Base-by-base conservation (phyloP, 2,797 vertebrate genomes). In the Orestias chungarensis region DNA sequence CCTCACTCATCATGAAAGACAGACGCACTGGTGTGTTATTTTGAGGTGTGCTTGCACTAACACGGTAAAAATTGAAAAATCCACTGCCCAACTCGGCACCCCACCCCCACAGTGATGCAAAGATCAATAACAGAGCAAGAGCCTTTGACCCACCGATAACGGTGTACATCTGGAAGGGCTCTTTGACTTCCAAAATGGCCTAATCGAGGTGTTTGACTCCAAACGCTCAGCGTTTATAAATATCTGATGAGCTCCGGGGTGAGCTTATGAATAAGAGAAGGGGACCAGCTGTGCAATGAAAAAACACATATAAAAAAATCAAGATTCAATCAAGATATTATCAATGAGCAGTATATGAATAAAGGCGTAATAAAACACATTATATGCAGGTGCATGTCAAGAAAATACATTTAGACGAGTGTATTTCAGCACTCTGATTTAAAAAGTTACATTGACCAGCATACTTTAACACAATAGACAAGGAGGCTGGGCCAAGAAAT, bases 211-310 rank as follows among this genome's bases (percentile, higher is more conserved):
- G 84, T 86, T 90, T 89, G 87, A 89, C 87, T 91, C 81, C 79
- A 80, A 89, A 90, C 78, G 71, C 85, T 84, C 82, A 40, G 67
- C 44, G 70, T 89, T 88, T 90, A 88, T 89, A 85, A 92, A 91
- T 92, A 92, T 89, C 71, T 85, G 77, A 91, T 92, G 87, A 88
- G 76, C 46, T 1, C 27, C 14, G 29, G 82, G 76, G 86, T 88
- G 81, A 79, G 80, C 82, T 86, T 79, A 90, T 93, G 88, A 93
- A 93, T 93, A 91, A 91, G 80, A 87, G 86, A 90, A 76, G 52
- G 59, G 80, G 35, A 66, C 81, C 90, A 88, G 86, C 89, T 88
- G 88, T 84, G 85, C 83, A 71, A 84, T 71, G 78, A 64, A 76
- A 79, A 85, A 31, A 61, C 20, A 33, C 4, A 33, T 15, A 67